These are phyloP conservation scores for Microcebus ravelobensis DNA, from an alignment of 2,113 vertebrate species.

Conservation along the genomic window DNA sequence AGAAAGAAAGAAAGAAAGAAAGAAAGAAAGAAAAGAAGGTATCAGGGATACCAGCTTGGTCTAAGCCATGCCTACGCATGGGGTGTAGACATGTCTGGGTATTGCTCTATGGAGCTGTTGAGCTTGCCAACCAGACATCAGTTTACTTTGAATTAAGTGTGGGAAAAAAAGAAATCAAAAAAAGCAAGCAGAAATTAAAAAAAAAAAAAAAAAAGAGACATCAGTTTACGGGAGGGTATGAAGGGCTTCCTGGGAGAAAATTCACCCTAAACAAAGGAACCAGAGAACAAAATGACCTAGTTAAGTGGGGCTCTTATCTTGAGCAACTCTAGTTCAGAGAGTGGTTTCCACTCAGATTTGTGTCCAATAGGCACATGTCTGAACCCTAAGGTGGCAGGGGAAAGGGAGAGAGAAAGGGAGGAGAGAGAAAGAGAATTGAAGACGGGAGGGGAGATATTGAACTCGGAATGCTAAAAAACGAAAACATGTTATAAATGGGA, in stretches of 20 bases:
- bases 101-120: not conserved
- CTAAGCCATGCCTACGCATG: not conserved
- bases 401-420: not conserved
- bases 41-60: not conserved
- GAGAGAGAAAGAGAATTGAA: not conserved
- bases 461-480: not conserved
- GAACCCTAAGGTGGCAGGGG: not conserved
- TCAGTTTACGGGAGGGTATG: not conserved
- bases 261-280: not conserved
- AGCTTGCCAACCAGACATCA: not conserved
- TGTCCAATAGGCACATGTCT: not conserved
- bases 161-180: too few relatives aligned
- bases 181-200: too few relatives aligned
- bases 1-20: not conserved
- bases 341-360: not conserved
- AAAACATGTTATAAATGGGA: not conserved
- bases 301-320: not conserved
- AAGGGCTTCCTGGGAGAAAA: not conserved
- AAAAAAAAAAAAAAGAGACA: not conserved
- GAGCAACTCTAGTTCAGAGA: not conserved
- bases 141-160: not conserved
- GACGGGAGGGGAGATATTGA: not conserved
- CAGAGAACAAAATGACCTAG: not conserved
- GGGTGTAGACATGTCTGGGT: not conserved
- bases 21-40: not conserved